Evolutionary conservation across 2,113 vertebrate species (phyloP).

Genomic region (Pandion haliaetus): DNA sequence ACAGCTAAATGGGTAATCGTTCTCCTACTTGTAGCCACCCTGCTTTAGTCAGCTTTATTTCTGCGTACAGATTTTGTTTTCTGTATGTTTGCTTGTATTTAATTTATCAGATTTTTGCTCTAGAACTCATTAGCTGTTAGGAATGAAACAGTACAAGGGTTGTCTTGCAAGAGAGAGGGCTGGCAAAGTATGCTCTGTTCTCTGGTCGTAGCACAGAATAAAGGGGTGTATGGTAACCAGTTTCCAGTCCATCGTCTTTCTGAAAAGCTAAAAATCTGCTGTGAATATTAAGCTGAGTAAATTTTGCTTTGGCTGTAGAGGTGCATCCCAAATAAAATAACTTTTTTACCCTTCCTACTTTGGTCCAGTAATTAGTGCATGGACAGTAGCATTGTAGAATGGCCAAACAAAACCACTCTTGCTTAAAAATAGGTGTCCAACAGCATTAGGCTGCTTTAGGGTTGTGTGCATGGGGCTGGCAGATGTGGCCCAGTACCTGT

Average conservation of each 20-base stretch:
- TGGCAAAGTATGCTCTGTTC: not conserved
- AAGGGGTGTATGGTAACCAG: not conserved
- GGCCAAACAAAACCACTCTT: not conserved
- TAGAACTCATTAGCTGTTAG: not conserved
- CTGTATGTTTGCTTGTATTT: not conserved
- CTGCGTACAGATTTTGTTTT: not conserved
- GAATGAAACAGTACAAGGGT: not conserved
- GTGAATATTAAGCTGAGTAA: not conserved
- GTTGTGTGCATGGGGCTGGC: rapidly evolving
- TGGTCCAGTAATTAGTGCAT: not conserved
- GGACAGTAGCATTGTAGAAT: not conserved
- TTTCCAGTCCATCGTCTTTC: not conserved
- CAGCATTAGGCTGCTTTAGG: not conserved
- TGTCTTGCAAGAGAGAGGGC: not conserved
- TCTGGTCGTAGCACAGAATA: rapidly evolving
- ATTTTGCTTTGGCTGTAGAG: not conserved
- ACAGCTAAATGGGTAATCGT: not conserved
- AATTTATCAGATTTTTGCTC: not conserved
- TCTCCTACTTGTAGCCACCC: not conserved
- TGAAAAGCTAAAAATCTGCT: not conserved
- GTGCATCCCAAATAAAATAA: not conserved
- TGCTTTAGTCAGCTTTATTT: not conserved
- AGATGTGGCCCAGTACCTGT: not conserved
- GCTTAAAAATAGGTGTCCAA: not conserved
- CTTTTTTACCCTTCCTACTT: not conserved